Conservation (phyloP, 2,888 invertebrate genomes). For the Exephanes ischioxanthus region DNA sequence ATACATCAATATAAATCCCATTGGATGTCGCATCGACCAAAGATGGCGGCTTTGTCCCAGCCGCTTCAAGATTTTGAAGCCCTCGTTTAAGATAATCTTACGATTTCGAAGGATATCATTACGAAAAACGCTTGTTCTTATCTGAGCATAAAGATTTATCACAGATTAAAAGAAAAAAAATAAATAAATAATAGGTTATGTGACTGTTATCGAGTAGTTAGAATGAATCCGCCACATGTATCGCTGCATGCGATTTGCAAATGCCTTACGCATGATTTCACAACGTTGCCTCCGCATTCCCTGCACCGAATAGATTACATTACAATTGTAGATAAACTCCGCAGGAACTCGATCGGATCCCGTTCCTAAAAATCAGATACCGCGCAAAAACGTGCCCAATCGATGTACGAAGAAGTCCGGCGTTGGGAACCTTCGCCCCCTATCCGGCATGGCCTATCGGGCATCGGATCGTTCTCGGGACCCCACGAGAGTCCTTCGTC, state of each 20-base stretch:
- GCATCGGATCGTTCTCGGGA: slow-evolving; percentile 33
- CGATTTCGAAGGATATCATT: no score
- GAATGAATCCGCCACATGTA: no score
- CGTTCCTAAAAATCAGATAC: neutral
- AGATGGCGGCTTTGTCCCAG: no score
- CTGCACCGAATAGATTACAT: neutral
- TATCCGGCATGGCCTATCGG: neutral
- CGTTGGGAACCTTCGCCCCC: neutral
- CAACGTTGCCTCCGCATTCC: neutral
- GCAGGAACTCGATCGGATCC: neutral
- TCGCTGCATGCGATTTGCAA: no score
- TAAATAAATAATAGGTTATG: no score
- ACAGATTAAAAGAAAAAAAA: no score
- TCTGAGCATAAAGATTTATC: no score
- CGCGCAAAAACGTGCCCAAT: neutral
- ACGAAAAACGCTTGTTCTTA: no score
- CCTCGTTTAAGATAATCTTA: no score
- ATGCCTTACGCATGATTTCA: neutral
- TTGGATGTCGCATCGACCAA: no score
- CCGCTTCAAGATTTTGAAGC: no score
- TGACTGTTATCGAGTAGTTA: no score
- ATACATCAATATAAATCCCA: neutral
- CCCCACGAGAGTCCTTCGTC: slow-evolving; percentile 22
- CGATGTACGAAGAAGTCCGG: neutral
- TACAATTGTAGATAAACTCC: neutral